A percentile compares a stretch with the other conserved stretches of the same genome.
These are phyloP conservation scores for Linnaemya tessellans DNA, from an alignment of 2,888 invertebrate genomes.

Conservation along the genomic window DNA sequence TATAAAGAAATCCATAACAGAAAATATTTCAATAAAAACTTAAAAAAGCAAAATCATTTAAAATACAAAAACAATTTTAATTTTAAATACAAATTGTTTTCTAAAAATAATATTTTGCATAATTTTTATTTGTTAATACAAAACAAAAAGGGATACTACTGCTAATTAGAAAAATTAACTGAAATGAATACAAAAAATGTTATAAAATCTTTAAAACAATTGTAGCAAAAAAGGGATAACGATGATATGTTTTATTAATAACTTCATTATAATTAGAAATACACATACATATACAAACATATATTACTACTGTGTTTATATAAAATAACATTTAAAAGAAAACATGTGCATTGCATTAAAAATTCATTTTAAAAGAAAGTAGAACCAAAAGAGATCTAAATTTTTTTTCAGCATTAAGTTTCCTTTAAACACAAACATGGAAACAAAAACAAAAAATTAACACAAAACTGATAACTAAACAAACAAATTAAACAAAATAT, in stretches of 20 bases:
- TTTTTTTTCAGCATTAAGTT: constrained; percentile 63
- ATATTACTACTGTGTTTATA: constrained; percentile 37
- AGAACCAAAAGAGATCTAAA: constrained; percentile 12
- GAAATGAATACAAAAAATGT: constrained; percentile 58
- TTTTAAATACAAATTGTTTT: constrained; percentile 27
- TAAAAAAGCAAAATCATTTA: constrained; percentile 23
- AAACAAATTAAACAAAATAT: constrained; percentile 40
- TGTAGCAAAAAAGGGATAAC: constrained; percentile 71
- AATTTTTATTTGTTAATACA: not conserved
- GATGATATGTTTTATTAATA: constrained; percentile 41
- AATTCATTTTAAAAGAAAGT: not conserved
- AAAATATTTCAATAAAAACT: constrained; percentile 65
- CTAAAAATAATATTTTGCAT: constrained; percentile 13
- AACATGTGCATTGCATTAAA: constrained; percentile 43
- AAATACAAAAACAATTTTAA: constrained; percentile 11
- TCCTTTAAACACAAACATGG: constrained; percentile 39
- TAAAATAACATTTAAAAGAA: constrained; percentile 42
- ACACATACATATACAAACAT: not conserved
- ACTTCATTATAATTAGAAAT: constrained; percentile 42
- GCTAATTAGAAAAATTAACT: constrained; percentile 57
- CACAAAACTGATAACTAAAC: constrained; percentile 33
- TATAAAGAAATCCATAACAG: constrained; percentile 60
- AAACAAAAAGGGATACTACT: constrained; percentile 40
- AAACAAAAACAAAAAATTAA: constrained; percentile 28
- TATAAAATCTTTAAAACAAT: constrained; percentile 74